These are phyloP conservation scores for Clarias gariepinus DNA, from an alignment of 2,113 vertebrate species.

Conservation along the genomic window DNA sequence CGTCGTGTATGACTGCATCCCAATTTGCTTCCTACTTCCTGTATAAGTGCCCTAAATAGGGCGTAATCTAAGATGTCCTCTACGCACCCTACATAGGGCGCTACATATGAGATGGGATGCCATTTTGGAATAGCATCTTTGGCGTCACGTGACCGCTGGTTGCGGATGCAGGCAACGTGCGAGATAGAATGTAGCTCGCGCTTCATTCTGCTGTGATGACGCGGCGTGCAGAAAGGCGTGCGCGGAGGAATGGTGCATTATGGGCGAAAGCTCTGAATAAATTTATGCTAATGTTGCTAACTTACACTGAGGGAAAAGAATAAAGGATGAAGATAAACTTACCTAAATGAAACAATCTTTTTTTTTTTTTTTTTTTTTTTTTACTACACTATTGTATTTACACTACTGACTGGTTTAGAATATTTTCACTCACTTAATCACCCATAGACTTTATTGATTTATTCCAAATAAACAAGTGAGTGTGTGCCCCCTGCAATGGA, in stretches of 20 bases:
- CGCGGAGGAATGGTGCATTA: neutral
- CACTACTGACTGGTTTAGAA: neutral
- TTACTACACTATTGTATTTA: neutral
- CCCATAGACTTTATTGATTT: too few relatives aligned
- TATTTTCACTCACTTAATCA: neutral
- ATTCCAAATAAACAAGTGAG: too few relatives aligned
- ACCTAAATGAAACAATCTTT: neutral
- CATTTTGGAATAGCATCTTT: neutral
- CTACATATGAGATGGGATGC: neutral
- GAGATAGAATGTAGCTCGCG: conserved; percentile 7
- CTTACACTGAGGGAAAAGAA: neutral
- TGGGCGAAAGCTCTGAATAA: neutral
- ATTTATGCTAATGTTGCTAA: neutral
- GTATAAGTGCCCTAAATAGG: neutral
- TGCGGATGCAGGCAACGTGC: conserved; percentile 45
- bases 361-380: too few relatives aligned
- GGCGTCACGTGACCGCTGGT: conserved; percentile 36
- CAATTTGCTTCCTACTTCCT: neutral
- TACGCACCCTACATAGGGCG: neutral
- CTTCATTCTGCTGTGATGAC: neutral
- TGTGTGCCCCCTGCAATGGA: too few relatives aligned
- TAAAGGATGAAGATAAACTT: neutral
- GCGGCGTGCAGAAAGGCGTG: neutral
- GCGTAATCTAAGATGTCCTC: neutral
- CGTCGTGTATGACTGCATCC: neutral